Conservation (phyloP, 2,113 vertebrate species). For the Planiliza haematocheilus region DNA sequence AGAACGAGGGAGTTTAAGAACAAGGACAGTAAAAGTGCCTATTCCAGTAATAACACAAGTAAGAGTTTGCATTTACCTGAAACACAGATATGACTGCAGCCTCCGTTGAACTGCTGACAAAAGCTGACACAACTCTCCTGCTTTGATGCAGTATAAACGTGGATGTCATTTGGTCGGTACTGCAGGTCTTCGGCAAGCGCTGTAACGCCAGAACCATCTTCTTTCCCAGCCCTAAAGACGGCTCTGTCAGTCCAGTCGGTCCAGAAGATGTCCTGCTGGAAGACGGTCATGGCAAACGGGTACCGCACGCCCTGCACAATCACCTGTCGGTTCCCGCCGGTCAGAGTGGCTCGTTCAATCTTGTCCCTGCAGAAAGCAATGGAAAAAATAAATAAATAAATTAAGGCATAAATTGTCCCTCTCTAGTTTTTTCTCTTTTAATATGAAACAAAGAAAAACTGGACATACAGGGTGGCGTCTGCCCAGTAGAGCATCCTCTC, state of each 20-base stretch:
- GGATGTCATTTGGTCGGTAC: slow-evolving; percentile 87
- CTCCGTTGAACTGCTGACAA: slow-evolving; percentile 93
- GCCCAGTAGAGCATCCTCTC: slow-evolving; percentile 84
- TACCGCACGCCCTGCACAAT: slow-evolving; percentile 85
- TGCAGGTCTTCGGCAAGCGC: slow-evolving; percentile 84
- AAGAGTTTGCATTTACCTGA: slow-evolving; percentile 81
- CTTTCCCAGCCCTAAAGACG: slow-evolving; percentile 90
- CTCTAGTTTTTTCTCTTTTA: background rate
- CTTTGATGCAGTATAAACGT: slow-evolving; percentile 83
- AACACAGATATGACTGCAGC: slow-evolving; percentile 94
- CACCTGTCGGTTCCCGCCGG: slow-evolving; percentile 87
- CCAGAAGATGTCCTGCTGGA: slow-evolving; percentile 94
- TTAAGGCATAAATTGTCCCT: background rate
- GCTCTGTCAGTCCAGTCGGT: slow-evolving; percentile 87
- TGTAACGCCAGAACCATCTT: slow-evolving; percentile 88
- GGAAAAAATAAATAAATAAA: background rate
- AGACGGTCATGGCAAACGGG: slow-evolving; percentile 89
- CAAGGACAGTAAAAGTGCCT: no score
- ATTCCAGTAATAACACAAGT: background rate
- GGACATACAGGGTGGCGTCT: slow-evolving; percentile 75
- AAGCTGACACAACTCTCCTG: slow-evolving; percentile 90
- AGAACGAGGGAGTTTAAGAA: background rate
- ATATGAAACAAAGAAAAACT: background rate
- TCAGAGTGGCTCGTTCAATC: slow-evolving; percentile 90
- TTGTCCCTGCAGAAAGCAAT: slow-evolving; percentile 82